Evolutionary conservation across 2,113 vertebrate species (phyloP).

Genomic region (Reinhardtius hippoglossoides): DNA sequence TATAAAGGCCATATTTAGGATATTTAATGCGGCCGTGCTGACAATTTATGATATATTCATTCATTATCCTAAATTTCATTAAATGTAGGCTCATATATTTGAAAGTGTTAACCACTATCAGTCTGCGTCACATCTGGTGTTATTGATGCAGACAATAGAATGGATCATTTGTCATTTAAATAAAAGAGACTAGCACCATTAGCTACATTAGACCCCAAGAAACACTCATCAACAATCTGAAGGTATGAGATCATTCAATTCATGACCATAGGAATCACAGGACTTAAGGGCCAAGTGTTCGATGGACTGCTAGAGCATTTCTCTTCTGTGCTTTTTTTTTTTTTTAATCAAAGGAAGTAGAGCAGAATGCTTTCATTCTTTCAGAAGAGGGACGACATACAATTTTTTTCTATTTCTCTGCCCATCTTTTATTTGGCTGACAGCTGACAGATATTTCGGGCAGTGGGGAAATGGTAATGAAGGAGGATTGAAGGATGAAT

Average conservation of each 20-base stretch:
- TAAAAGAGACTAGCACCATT: background rate
- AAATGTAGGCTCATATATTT: background rate
- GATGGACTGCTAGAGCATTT: background rate
- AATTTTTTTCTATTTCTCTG: background rate
- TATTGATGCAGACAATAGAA: background rate
- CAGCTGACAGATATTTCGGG: conserved; percentile 57
- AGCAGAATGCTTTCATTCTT: conserved; percentile 56
- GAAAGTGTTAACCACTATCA: background rate
- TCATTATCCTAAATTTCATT: background rate
- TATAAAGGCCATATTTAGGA: too few relatives aligned
- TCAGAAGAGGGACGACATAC: conserved; percentile 17
- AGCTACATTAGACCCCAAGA: too few relatives aligned
- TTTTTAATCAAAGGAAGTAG: conserved; percentile 25
- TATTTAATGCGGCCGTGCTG: too few relatives aligned
- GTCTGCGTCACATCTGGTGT: background rate
- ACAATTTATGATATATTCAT: background rate
- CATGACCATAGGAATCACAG: background rate
- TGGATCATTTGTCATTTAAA: background rate
- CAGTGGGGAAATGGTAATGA: conserved; percentile 45
- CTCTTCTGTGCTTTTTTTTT: background rate
- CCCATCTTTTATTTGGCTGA: conserved; percentile 21
- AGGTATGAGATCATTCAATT: background rate
- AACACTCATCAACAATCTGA: background rate
- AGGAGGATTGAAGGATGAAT: conserved; percentile 23
- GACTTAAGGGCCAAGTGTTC: background rate